Percentiles rank a stretch among this genome's conserved stretches.
Evolutionary conservation across 2,797 vertebrate genomes (phyloP).

Genomic region (Tokudaia tokunoshimensis): DNA sequence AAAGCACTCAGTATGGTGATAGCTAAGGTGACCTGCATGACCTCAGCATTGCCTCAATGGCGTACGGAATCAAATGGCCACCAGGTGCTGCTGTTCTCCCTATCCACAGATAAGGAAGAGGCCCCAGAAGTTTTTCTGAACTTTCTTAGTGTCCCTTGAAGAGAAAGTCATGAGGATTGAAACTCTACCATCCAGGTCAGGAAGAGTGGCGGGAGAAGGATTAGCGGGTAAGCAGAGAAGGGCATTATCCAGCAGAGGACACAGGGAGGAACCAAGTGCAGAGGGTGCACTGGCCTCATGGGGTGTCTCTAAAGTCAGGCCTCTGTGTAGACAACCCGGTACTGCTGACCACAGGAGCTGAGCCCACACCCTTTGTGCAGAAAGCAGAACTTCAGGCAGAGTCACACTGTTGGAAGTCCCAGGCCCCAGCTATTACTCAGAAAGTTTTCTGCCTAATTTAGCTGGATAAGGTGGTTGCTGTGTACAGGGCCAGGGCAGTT

Average conservation of each 20-base stretch:
- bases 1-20: neutral
- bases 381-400: neutral
- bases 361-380: neutral
- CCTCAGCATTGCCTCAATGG: neutral
- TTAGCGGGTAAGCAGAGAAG: neutral
- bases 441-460: conserved; percentile 56
- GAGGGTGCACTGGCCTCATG: neutral
- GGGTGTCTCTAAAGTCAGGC: no score
- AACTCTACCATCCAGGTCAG: neutral
- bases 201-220: neutral
- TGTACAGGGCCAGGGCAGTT: neutral
- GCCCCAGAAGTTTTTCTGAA: neutral
- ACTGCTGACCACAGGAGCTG: neutral
- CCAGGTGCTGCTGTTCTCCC: neutral
- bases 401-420: neutral
- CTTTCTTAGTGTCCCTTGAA: neutral
- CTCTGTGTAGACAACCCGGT: neutral
- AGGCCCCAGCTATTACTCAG: neutral
- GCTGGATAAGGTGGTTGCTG: conserved; percentile 6
- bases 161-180: neutral
- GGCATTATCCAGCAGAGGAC: neutral
- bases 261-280: neutral
- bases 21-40: neutral
- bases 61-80: neutral
- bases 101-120: neutral